Evolutionary conservation across 2,113 vertebrate genomes (phyloP).

Genomic region (Eira barbara): DNA sequence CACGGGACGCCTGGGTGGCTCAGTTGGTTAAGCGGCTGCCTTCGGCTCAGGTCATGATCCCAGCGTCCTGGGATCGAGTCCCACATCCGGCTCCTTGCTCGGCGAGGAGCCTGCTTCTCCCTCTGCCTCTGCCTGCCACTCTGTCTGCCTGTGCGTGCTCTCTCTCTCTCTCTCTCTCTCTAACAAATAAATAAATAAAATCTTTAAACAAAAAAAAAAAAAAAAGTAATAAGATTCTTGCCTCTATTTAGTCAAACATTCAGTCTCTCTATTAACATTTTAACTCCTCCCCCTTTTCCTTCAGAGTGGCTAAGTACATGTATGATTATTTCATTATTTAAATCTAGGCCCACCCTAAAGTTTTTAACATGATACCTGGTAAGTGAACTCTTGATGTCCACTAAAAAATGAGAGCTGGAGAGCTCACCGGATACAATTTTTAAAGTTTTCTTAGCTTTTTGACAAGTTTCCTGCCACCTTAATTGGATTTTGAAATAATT

Average conservation of each 20-base stretch:
- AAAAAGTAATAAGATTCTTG: neutral
- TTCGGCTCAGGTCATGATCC: no score
- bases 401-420: neutral
- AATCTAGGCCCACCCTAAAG: neutral
- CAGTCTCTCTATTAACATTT: neutral
- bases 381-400: slow-evolving; percentile 22
- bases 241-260: neutral
- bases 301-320: neutral
- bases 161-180: no score
- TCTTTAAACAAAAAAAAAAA: no score
- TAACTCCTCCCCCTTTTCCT: neutral
- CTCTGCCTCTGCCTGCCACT: no score
- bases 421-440: neutral
- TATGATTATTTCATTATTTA: neutral
- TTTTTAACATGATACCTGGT: neutral
- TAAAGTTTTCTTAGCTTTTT: slow-evolving; percentile 31
- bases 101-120: no score
- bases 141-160: no score
- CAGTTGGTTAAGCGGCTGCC: no score
- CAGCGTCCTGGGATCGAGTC: no score
- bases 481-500: slow-evolving; percentile 28
- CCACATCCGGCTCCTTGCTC: no score
- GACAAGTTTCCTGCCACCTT: slow-evolving; percentile 9
- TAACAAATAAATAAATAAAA: no score
- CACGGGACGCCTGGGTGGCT: no score